Evolutionary conservation across 53 echinoderm and acorn worm species (phyloP), one percentile per base, ranked within the genome.

Genomic region (Antedon mediterranea): DNA sequence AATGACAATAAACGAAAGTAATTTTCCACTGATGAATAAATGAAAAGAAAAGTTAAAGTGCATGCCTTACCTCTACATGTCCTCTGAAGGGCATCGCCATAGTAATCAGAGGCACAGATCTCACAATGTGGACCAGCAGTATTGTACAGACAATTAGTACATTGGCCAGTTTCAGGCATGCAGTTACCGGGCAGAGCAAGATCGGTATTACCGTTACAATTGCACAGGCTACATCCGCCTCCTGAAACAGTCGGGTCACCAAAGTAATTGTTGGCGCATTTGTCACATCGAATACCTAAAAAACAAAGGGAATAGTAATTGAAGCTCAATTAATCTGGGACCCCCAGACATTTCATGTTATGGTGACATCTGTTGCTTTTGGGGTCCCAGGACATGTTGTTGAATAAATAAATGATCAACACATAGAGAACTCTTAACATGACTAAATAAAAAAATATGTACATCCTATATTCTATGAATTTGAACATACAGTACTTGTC

Each of bases 181-280:
- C 97, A 95, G 97, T 95, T 95, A 43, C 97, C 97, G 15, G 92
- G 92, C 9, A 84, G 43, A 28, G 85, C 33, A 0, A 92, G 85
- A 29, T 91, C 76, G 71, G 89, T 92, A 82, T 95, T 95, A 31
- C 88, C 86, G 43, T 95, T 95, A 80, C 97, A 92, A 80, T 78
- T 86, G 32, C 97, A 95, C 74, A 83, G 82, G 71, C 84, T 82
- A 74, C 97, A 95, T 14, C 77, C 83, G 31, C 97, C 97, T n/a
- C 85, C 80, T 26, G 79, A 79, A 29, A 86, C 87, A 33, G 84
- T 84, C 13, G 97, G 97, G 76, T 89, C 88, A 11, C 97, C 97
- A 43, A 87, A 95, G 83, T 92, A 95, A 81, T 95, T 95, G 78
- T 95, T 95, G 86, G 91, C 90, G 71, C 97, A 95, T 71, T 83